Evolutionary conservation across 2,888 invertebrate species (phyloP).

Genomic region (Cheilosia impressa): DNA sequence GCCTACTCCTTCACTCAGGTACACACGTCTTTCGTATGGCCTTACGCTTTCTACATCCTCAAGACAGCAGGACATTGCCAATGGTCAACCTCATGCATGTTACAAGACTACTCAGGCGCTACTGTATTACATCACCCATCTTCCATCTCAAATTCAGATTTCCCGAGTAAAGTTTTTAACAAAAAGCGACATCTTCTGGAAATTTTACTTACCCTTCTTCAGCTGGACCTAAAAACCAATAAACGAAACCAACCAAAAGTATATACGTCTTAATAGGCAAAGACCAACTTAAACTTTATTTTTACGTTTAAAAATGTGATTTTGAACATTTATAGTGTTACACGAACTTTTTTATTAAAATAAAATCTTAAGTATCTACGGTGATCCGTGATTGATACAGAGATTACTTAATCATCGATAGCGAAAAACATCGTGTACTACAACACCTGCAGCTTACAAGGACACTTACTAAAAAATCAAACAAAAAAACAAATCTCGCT

Average conservation of each 20-base stretch:
- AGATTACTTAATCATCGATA: conserved; percentile 18
- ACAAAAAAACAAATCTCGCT: neutral
- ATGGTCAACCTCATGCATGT: no score
- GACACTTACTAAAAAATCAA: conserved; percentile 48
- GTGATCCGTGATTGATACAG: conserved; percentile 44
- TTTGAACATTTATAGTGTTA: conserved; percentile 45
- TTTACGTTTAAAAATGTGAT: conserved; percentile 43
- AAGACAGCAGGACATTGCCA: no score
- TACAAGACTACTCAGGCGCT: no score
- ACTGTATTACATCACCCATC: no score
- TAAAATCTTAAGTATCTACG: conserved; percentile 48
- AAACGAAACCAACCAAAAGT: neutral
- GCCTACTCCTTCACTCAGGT: no score
- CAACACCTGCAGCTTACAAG: conserved; percentile 59
- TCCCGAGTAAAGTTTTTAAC: no score
- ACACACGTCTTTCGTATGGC: no score
- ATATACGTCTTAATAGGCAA: conserved; percentile 11
- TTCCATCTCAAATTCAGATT: no score
- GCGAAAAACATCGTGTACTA: conserved; percentile 34
- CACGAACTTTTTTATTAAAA: conserved; percentile 19
- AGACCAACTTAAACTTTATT: conserved; percentile 31
- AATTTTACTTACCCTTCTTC: no score
- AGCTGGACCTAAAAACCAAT: no score
- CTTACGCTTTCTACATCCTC: no score
- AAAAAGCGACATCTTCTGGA: no score